Evolutionary conservation across 2,797 vertebrate species (phyloP).

Genomic region (Martes flavigula): DNA sequence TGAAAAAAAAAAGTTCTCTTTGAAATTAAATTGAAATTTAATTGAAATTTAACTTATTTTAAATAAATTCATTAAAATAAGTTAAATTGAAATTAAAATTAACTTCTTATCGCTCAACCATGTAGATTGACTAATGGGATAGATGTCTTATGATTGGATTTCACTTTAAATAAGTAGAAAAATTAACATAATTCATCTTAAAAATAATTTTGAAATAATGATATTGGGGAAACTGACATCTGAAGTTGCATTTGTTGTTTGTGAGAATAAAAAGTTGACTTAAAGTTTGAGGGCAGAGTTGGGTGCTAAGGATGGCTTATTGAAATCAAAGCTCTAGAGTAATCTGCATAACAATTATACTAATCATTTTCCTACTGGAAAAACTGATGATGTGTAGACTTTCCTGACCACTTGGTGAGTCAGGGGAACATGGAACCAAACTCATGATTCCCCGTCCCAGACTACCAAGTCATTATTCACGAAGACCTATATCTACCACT

Average conservation of each 20-base stretch:
- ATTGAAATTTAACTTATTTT: background rate
- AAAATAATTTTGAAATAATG: background rate
- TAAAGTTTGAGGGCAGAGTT: constrained; percentile 31
- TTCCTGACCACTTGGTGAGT: constrained; percentile 71
- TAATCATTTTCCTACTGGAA: constrained; percentile 65
- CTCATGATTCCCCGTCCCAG: constrained; percentile 43
- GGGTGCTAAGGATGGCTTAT: constrained; percentile 13
- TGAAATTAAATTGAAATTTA: background rate
- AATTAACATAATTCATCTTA: background rate
- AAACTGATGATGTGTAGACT: constrained; percentile 52
- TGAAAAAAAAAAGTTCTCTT: background rate
- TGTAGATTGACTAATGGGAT: background rate
- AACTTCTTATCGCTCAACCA: background rate
- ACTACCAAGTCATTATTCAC: constrained; percentile 36
- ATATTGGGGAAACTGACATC: background rate
- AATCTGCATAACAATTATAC: constrained; percentile 69
- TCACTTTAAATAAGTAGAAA: background rate
- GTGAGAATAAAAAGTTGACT: constrained; percentile 17
- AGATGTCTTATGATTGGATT: background rate
- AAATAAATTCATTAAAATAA: background rate
- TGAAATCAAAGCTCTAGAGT: constrained; percentile 70
- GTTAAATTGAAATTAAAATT: background rate
- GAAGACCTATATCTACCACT: constrained; percentile 36
- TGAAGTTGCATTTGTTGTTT: background rate
- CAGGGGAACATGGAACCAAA: constrained; percentile 41